phyloP scores from a whole-genome alignment of 2,113 vertebrate species.

The Bucco capensis region DNA sequence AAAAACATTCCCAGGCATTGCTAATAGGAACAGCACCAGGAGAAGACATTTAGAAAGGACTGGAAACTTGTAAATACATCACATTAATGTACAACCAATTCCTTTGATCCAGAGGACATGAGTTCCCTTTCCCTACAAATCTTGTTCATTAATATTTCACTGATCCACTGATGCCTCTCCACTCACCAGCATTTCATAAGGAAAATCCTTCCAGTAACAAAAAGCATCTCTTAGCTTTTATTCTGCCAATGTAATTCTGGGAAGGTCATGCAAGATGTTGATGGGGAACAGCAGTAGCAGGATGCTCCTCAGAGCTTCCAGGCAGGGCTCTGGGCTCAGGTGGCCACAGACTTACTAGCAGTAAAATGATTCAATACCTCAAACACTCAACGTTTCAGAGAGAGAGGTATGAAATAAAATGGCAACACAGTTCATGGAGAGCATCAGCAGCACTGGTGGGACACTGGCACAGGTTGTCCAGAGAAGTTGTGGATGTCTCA shows the following conservation, averaged over 20 bases:
- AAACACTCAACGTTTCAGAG: fast-evolving
- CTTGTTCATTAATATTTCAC: not conserved
- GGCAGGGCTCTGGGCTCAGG: not conserved
- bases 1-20: not conserved
- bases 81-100: constrained; percentile 27
- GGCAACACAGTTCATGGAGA: fast-evolving
- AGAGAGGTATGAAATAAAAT: not conserved
- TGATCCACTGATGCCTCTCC: not conserved
- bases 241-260: not conserved
- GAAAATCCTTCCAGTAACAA: not conserved
- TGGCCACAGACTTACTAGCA: not conserved
- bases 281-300: not conserved
- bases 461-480: not conserved
- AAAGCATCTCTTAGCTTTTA: not conserved
- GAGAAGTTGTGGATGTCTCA: not conserved
- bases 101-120: constrained; percentile 17
- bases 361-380: not conserved
- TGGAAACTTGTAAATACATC: constrained; percentile 21
- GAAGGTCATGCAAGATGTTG: not conserved
- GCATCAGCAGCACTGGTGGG: not conserved
- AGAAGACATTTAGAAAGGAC: not conserved
- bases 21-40: not conserved
- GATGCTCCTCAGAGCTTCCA: not conserved
- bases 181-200: not conserved
- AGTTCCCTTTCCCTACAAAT: constrained; percentile 22